Conservation (phyloP, 2,113 vertebrate genomes). For the Embiotoca jacksoni region DNA sequence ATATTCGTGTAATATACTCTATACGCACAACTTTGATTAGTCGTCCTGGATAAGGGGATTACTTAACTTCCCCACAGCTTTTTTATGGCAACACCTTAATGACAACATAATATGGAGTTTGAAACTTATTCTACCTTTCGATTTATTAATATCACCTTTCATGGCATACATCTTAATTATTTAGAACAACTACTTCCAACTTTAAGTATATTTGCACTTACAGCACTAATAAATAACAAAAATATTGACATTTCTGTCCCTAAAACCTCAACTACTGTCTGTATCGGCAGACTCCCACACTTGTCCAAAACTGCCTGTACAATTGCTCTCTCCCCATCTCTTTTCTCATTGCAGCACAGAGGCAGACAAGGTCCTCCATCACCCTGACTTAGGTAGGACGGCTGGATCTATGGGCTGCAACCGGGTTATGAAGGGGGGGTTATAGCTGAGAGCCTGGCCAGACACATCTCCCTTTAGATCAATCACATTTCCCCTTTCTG, state of each 20-base stretch:
- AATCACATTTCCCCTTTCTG: slow-evolving; percentile 78
- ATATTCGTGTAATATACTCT: no score
- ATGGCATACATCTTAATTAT: neutral
- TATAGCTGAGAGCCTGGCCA: slow-evolving; percentile 70
- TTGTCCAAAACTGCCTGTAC: slow-evolving; percentile 65
- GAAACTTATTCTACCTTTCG: neutral
- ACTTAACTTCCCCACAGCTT: neutral
- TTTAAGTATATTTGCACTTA: slow-evolving; percentile 8
- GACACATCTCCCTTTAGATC: slow-evolving; percentile 83
- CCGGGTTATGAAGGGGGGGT: slow-evolving; percentile 46
- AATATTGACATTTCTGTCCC: slow-evolving; percentile 34
- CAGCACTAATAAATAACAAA: neutral
- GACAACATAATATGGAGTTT: neutral
- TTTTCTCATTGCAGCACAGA: slow-evolving; percentile 69
- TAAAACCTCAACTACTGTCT: slow-evolving; percentile 33
- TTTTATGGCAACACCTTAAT: neutral
- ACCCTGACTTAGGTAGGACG: slow-evolving; percentile 79
- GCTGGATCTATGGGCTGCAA: slow-evolving; percentile 78
- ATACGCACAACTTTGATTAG: no score
- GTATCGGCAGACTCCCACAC: slow-evolving; percentile 44
- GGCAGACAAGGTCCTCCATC: slow-evolving; percentile 79
- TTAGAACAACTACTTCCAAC: neutral
- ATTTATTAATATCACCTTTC: neutral
- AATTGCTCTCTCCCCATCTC: slow-evolving; percentile 47
- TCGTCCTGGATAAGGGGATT: no score